phyloP scores from a whole-genome alignment of 1,140 invertebrate genomes.

The Drosophila equinoxialis region DNA sequence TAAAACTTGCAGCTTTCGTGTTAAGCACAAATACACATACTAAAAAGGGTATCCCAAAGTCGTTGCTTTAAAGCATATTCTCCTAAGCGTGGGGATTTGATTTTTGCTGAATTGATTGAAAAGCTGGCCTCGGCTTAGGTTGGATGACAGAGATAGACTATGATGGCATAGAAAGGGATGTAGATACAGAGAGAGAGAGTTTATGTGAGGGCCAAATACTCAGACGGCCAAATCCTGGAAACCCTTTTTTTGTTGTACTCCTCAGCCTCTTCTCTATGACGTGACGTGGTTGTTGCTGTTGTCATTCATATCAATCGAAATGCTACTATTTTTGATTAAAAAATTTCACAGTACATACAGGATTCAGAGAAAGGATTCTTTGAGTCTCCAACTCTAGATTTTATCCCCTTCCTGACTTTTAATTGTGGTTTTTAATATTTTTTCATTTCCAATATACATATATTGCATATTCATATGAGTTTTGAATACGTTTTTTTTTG shows the following conservation, averaged over 20 bases:
- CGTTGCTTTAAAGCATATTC: neutral
- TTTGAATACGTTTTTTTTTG: slow-evolving; percentile 8
- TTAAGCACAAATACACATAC: no score
- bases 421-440: slow-evolving; percentile 80
- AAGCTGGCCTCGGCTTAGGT: slow-evolving; percentile 31
- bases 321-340: slow-evolving; percentile 80
- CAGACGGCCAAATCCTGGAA: slow-evolving; percentile 47
- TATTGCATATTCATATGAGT: slow-evolving; percentile 15
- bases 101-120: slow-evolving; percentile 43
- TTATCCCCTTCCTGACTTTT: slow-evolving; percentile 43
- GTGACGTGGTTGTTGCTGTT: slow-evolving; percentile 25
- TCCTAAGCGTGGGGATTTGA: slow-evolving; percentile 12
- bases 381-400: neutral
- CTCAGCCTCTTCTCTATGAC: slow-evolving; percentile 6
- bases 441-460: slow-evolving; percentile 11
- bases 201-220: slow-evolving; percentile 13
- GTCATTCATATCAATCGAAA: slow-evolving; percentile 76
- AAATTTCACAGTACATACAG: slow-evolving; percentile 48
- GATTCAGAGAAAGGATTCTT: neutral
- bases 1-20: no score
- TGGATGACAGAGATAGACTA: slow-evolving; percentile 6
- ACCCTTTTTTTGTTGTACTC: slow-evolving; percentile 25
- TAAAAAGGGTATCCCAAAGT: neutral
- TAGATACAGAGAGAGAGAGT: neutral
- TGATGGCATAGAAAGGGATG: neutral